Evolutionary conservation across 2,888 invertebrate genomes (phyloP).

Genomic region (Cheilosia urbana): DNA sequence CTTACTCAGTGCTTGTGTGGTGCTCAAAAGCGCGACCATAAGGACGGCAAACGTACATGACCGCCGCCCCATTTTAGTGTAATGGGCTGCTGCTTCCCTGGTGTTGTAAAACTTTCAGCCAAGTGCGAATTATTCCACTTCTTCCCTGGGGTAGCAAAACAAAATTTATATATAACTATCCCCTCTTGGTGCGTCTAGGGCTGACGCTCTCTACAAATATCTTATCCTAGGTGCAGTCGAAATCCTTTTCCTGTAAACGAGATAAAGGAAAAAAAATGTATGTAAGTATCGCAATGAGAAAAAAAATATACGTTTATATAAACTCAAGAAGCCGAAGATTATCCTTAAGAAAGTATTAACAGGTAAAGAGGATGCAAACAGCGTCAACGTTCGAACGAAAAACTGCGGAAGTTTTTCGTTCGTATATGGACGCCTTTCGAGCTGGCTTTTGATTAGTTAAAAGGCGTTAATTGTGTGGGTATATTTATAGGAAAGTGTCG

Average conservation of each 20-base stretch:
- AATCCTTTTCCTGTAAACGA: conserved; percentile 62
- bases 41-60: conserved; percentile 82
- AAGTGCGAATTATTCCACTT: conserved; percentile 61
- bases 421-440: neutral
- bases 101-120: conserved; percentile 59
- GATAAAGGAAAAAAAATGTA: conserved; percentile 20
- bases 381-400: conserved; percentile 8
- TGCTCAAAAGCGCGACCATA: conserved; percentile 80
- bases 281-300: conserved; percentile 30
- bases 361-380: conserved; percentile 33
- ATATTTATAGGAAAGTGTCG: neutral
- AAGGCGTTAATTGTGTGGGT: neutral
- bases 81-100: conserved; percentile 57
- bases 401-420: conserved; percentile 38
- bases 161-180: conserved; percentile 49
- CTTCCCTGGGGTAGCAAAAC: neutral
- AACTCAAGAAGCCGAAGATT: conserved; percentile 35
- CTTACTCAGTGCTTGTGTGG: conserved; percentile 82
- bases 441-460: neutral
- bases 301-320: conserved; percentile 5
- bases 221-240: conserved; percentile 57
- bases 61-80: conserved; percentile 82
- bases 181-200: conserved; percentile 52
- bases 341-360: conserved; percentile 47
- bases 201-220: conserved; percentile 58